Conservation (phyloP, 2,113 vertebrate species). For the Antennarius striatus region DNA sequence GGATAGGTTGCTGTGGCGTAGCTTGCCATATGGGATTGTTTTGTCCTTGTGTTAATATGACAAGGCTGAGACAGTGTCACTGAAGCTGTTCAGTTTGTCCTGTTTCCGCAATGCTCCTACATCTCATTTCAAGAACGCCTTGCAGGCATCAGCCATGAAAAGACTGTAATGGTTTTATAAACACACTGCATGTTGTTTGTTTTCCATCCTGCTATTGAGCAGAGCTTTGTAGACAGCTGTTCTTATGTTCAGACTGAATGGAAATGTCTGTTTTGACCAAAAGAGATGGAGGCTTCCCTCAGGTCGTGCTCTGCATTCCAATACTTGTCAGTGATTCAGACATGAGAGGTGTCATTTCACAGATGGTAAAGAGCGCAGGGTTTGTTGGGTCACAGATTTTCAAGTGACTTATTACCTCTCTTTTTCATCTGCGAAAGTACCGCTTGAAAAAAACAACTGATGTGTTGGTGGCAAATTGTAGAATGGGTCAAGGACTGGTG, state of each 20-base stretch:
- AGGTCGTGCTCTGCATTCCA: slow-evolving; percentile 40
- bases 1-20: slow-evolving; percentile 17
- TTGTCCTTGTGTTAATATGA: slow-evolving; percentile 40
- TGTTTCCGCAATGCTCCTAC: slow-evolving; percentile 36
- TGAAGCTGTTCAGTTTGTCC: slow-evolving; percentile 28
- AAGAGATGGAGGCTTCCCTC: slow-evolving; percentile 37
- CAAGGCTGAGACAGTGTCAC: slow-evolving; percentile 25
- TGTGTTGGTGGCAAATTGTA: too few relatives aligned
- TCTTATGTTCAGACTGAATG: slow-evolving; percentile 44
- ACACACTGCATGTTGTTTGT: slow-evolving; percentile 45
- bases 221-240: slow-evolving; percentile 44
- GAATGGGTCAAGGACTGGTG: too few relatives aligned
- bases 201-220: slow-evolving; percentile 56
- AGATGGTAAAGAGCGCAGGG: neutral
- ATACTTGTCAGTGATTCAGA: slow-evolving; percentile 29
- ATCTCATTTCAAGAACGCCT: slow-evolving; percentile 60
- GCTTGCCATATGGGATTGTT: slow-evolving; percentile 29
- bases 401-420: neutral
- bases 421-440: neutral
- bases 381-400: neutral
- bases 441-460: neutral
- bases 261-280: slow-evolving; percentile 34
- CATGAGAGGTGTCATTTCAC: neutral
- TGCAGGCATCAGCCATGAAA: slow-evolving; percentile 50
- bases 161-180: slow-evolving; percentile 56